Conservation (phyloP, 2,888 invertebrate genomes). For the Melitaea athalia region DNA sequence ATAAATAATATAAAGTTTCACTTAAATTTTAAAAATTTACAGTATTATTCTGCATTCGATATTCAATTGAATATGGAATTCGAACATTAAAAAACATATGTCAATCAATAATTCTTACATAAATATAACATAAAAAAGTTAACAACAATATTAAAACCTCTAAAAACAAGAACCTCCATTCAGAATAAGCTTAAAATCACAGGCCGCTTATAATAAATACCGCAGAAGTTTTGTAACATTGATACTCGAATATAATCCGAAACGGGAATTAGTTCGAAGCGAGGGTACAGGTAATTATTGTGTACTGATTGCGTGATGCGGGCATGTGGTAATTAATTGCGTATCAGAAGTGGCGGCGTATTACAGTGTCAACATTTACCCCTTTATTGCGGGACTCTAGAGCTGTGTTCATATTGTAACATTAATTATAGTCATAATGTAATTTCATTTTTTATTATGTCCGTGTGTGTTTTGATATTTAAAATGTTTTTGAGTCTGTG, state of each 20-base stretch:
- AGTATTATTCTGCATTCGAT: too few species aligned
- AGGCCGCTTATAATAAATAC: slow-evolving; percentile 4
- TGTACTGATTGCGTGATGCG: slow-evolving; percentile 43
- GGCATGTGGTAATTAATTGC: slow-evolving; percentile 46
- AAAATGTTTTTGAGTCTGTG: too few species aligned
- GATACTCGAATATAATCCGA: slow-evolving; percentile 8
- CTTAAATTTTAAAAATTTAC: too few species aligned
- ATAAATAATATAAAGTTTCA: too few species aligned
- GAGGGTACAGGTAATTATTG: slow-evolving; percentile 34
- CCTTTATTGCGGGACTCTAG: slow-evolving; percentile 42
- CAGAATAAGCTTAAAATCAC: neutral
- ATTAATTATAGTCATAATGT: neutral
- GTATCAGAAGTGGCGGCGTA: slow-evolving; percentile 42
- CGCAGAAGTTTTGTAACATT: neutral
- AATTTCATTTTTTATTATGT: neutral
- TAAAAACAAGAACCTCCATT: neutral
- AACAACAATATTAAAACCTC: neutral
- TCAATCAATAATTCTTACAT: too few species aligned
- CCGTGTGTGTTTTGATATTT: too few species aligned
- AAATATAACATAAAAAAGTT: too few species aligned
- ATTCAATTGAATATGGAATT: too few species aligned
- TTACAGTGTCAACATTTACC: slow-evolving; percentile 45
- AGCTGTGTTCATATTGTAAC: slow-evolving; percentile 21
- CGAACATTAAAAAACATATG: too few species aligned
- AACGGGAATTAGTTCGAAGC: slow-evolving; percentile 5